These are phyloP conservation scores for Noctua janthina DNA, from an alignment of 2,888 invertebrate genomes.

Conservation along the genomic window DNA sequence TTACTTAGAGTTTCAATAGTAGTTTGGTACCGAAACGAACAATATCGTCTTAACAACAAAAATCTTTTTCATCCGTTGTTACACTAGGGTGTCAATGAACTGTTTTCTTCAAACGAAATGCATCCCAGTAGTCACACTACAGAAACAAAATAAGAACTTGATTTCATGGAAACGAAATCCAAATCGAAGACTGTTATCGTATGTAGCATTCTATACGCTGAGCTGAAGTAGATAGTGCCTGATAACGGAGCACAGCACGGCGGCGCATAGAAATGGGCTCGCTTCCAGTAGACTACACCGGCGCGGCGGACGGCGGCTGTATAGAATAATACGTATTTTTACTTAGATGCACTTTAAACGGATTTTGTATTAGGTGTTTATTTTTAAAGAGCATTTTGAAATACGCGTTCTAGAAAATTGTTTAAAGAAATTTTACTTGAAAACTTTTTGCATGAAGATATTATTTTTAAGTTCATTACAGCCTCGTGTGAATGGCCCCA, in stretches of 20 bases:
- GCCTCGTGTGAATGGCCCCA: conserved; percentile 7
- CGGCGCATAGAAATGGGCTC: conserved; percentile 68
- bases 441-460: conserved; percentile 23
- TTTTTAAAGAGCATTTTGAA: conserved; percentile 49
- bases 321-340: conserved; percentile 66
- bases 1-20: background rate
- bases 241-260: conserved; percentile 63
- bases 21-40: background rate
- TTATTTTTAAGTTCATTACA: conserved; percentile 9
- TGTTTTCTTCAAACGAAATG: conserved; percentile 32
- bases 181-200: conserved; percentile 64
- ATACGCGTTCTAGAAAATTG: conserved; percentile 38
- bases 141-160: conserved; percentile 47
- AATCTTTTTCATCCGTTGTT: background rate
- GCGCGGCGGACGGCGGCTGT: conserved; percentile 28
- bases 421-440: conserved; percentile 5
- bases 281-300: conserved; percentile 65
- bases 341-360: conserved; percentile 67
- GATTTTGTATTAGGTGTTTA: conserved; percentile 64
- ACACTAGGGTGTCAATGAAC: conserved; percentile 14
- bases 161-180: conserved; percentile 62
- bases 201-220: conserved; percentile 60
- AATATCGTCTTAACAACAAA: background rate
- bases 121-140: conserved; percentile 39
- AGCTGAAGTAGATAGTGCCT: conserved; percentile 64